Conservation (phyloP, 2,888 invertebrate genomes). For the Euproctis similis region DNA sequence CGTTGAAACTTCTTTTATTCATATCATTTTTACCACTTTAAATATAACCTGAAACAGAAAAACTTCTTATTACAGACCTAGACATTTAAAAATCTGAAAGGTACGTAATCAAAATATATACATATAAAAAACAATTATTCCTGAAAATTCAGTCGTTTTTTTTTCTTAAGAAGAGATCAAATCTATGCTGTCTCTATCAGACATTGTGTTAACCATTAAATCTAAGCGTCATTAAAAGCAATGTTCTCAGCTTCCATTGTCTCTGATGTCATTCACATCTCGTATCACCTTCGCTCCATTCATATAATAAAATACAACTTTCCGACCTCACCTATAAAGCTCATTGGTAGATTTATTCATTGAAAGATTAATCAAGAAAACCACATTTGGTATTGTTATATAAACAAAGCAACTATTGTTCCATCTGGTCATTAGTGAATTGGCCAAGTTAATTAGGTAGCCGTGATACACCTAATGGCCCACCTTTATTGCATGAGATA, state of each 20-base stretch:
- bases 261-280: conserved; percentile 11
- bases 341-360: conserved; percentile 14
- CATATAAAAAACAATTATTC: too few species aligned
- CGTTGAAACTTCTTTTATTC: too few species aligned
- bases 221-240: not conserved
- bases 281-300: conserved; percentile 20
- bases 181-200: too few species aligned
- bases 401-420: conserved; percentile 21
- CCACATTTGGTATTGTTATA: conserved; percentile 14
- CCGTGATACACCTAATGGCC: conserved; percentile 3
- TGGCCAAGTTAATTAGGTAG: conserved; percentile 5
- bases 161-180: too few species aligned
- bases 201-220: too few species aligned
- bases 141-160: too few species aligned
- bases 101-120: too few species aligned
- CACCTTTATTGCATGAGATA: conserved; percentile 4
- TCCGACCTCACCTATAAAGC: conserved; percentile 18
- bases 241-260: conserved; percentile 14
- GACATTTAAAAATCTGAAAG: too few species aligned
- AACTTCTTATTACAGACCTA: too few species aligned
- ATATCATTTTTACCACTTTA: too few species aligned
- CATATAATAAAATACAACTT: conserved; percentile 23
- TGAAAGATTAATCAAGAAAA: conserved; percentile 17
- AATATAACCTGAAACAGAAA: too few species aligned
- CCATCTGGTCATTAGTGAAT: conserved; percentile 3